phyloP scores from a whole-genome alignment of 2,797 vertebrate genomes.

The Lycodopsis pacificus region DNA sequence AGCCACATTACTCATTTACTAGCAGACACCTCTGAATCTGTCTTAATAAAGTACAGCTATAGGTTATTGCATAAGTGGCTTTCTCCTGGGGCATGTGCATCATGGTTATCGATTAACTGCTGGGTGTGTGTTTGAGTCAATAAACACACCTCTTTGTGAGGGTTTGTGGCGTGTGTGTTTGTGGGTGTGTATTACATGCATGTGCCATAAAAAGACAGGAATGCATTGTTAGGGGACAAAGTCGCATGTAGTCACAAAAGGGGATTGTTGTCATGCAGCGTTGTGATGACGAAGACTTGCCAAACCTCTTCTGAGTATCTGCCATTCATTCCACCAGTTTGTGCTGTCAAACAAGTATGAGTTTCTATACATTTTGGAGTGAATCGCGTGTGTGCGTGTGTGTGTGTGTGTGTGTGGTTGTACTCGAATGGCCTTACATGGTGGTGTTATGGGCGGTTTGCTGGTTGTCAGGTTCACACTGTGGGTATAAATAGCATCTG shows the following conservation, averaged over 20 bases:
- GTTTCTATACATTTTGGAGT: neutral
- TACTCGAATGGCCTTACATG: constrained; percentile 28
- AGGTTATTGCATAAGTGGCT: neutral
- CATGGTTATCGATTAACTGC: constrained; percentile 67
- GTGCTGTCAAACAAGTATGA: constrained; percentile 25
- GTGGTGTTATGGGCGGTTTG: neutral
- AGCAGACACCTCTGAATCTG: neutral
- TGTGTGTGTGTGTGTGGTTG: constrained; percentile 1
- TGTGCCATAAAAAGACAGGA: constrained; percentile 41
- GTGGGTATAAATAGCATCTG: constrained; percentile 35
- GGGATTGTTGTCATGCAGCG: constrained; percentile 28
- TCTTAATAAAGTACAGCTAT: neutral
- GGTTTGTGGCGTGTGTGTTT: neutral
- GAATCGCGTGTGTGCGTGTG: neutral
- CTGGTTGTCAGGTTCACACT: constrained; percentile 21
- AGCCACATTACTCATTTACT: neutral
- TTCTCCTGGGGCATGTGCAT: neutral
- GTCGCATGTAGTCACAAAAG: constrained; percentile 36
- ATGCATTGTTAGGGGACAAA: constrained; percentile 31
- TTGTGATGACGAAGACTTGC: constrained; percentile 9
- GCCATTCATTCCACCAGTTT: constrained; percentile 9
- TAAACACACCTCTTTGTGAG: constrained; percentile 45
- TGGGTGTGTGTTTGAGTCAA: constrained; percentile 37
- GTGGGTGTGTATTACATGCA: constrained; percentile 9
- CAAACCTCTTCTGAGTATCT: neutral